Conservation (phyloP, 2,888 invertebrate species). For the Odontocolon sp. region DNA sequence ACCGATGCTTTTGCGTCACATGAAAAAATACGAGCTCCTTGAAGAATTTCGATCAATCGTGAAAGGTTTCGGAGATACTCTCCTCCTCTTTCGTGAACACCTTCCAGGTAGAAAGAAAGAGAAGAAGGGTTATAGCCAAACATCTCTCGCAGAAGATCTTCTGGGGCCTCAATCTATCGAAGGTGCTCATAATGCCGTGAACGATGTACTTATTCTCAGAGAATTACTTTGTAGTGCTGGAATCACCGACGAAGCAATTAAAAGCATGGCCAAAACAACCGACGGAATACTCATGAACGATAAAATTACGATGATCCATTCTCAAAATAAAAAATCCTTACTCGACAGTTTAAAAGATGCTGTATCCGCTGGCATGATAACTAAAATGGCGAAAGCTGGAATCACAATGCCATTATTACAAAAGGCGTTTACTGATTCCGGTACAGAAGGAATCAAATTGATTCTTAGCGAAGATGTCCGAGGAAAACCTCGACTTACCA, state of each 20-base stretch:
- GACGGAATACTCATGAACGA: too few species aligned
- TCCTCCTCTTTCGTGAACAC: background rate
- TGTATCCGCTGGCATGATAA: conserved; percentile 12
- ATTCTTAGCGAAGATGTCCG: conserved; percentile 17
- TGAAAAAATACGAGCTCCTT: conserved; percentile 9
- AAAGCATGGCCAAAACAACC: too few species aligned
- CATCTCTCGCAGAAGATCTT: conserved; percentile 16
- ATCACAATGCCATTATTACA: conserved; percentile 1
- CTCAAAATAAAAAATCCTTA: background rate
- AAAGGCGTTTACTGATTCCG: background rate
- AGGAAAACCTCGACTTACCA: conserved; percentile 1
- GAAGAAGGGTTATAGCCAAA: background rate
- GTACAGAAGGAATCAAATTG: background rate
- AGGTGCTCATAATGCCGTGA: conserved; percentile 4
- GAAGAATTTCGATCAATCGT: conserved; percentile 16
- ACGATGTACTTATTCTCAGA: background rate
- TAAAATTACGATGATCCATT: background rate
- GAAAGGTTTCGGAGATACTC: conserved; percentile 16
- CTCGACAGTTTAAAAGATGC: background rate
- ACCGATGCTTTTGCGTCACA: conserved; percentile 11
- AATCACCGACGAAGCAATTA: background rate
- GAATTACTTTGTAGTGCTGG: background rate
- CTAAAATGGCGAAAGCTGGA: conserved; percentile 12
- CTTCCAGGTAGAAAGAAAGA: conserved; percentile 1
- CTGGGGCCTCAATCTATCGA: background rate